Conservation (phyloP, 2,888 invertebrate genomes). For the Formica aserva region DNA sequence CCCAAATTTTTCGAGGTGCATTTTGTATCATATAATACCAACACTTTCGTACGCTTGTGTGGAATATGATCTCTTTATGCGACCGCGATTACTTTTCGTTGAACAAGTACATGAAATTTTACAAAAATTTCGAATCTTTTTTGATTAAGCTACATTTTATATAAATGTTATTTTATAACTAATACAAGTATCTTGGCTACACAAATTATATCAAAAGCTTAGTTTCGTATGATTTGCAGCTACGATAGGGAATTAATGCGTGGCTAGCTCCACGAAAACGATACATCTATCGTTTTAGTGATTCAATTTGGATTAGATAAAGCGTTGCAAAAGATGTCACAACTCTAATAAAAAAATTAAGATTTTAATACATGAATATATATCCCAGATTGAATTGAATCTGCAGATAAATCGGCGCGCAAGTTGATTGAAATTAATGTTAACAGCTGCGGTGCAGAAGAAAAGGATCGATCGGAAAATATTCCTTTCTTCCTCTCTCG, state of each 20-base stretch:
- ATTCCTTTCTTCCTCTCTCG: slow-evolving; percentile 62
- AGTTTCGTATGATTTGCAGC: no score
- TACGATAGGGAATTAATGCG: background rate
- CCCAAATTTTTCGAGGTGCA: slow-evolving; percentile 34
- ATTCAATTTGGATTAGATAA: background rate
- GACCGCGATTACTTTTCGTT: background rate
- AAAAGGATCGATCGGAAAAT: slow-evolving; percentile 56
- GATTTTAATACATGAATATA: background rate
- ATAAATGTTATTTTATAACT: background rate
- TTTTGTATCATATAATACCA: background rate
- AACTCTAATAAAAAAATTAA: background rate
- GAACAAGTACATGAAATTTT: background rate
- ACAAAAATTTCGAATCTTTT: background rate
- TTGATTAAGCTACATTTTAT: background rate
- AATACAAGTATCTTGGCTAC: background rate
- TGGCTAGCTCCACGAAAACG: background rate
- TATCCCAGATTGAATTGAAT: background rate
- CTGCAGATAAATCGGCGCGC: background rate
- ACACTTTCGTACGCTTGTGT: background rate
- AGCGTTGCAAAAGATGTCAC: background rate
- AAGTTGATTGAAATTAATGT: slow-evolving; percentile 11
- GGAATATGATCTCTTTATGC: background rate
- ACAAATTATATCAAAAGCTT: background rate
- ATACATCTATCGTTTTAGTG: background rate
- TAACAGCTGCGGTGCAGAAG: slow-evolving; percentile 41